Evolutionary conservation across 2,888 invertebrate species (phyloP).

Genomic region (Acleris holmiana): DNA sequence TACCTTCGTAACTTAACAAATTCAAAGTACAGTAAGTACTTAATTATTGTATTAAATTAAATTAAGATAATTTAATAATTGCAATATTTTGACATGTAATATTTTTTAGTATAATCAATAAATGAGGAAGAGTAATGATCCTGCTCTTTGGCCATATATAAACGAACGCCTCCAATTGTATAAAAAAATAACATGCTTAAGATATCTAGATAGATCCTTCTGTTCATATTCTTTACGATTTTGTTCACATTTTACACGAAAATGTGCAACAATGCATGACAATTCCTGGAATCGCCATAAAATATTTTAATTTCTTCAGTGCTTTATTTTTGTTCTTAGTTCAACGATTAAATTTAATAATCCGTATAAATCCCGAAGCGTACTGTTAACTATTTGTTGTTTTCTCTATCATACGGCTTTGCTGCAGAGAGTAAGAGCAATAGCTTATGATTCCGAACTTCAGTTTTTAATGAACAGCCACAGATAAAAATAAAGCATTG

Average conservation of each 20-base stretch:
- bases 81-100: too few species aligned
- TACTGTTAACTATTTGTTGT: background rate
- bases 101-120: too few species aligned
- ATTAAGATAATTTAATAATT: too few species aligned
- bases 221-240: background rate
- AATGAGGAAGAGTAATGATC: too few species aligned
- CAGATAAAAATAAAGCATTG: conserved; percentile 6
- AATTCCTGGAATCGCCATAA: too few species aligned
- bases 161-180: too few species aligned
- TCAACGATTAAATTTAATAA: background rate
- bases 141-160: too few species aligned
- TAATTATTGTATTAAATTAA: too few species aligned
- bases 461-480: background rate
- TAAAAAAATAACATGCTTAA: background rate
- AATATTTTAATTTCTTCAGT: too few species aligned
- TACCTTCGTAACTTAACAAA: too few species aligned
- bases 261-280: background rate
- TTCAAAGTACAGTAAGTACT: too few species aligned
- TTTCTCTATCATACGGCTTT: background rate
- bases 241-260: background rate
- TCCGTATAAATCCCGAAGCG: background rate
- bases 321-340: background rate
- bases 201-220: background rate
- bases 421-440: background rate
- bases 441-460: background rate